Evolutionary conservation across 1,140 invertebrate genomes (phyloP).

Genomic region (Magallana gigas): DNA sequence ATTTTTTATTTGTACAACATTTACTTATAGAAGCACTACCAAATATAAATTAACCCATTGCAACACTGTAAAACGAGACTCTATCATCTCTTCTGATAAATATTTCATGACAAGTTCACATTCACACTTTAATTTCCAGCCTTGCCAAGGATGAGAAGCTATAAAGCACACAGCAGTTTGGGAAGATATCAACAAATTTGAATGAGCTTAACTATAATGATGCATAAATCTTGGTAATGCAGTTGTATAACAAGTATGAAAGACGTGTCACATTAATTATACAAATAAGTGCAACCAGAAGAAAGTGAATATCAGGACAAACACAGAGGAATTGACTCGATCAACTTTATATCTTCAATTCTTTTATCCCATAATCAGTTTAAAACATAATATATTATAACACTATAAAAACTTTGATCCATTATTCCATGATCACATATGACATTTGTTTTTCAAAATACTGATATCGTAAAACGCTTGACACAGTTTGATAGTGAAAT

Average conservation of each 20-base stretch:
- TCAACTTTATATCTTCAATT: constrained; percentile 35
- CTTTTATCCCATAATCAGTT: constrained; percentile 1
- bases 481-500: constrained; percentile 8
- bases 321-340: background rate
- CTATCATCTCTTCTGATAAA: background rate
- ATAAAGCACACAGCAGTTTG: constrained; percentile 1
- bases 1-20: constrained; percentile 26
- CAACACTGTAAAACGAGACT: background rate
- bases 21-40: constrained; percentile 31
- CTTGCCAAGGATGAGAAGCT: background rate
- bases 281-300: constrained; percentile 10
- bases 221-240: constrained; percentile 25
- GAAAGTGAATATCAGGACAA: constrained; percentile 30
- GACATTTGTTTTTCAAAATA: constrained; percentile 5
- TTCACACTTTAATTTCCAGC: constrained; percentile 12
- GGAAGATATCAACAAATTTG: background rate
- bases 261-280: constrained; percentile 28
- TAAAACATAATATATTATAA: background rate
- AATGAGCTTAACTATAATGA: background rate
- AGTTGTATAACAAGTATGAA: constrained; percentile 11
- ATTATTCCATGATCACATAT: constrained; percentile 13
- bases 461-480: constrained; percentile 18
- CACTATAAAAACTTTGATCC: background rate
- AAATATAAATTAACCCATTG: constrained; percentile 10
- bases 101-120: constrained; percentile 18